Evolutionary conservation across 2,888 invertebrate species (phyloP).

Genomic region (Gortyna flavago): DNA sequence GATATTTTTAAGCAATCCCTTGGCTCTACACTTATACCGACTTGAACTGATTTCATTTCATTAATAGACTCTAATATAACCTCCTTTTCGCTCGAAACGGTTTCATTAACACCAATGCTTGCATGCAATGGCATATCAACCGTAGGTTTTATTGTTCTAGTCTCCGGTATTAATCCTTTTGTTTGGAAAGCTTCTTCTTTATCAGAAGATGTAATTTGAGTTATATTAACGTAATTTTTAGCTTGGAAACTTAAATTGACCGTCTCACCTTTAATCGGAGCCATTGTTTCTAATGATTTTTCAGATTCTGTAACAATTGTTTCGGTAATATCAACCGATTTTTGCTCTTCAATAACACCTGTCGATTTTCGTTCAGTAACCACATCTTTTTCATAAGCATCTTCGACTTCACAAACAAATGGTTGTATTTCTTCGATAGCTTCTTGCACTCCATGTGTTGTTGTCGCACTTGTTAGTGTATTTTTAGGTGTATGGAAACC

Average conservation of each 20-base stretch:
- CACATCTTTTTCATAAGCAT: conserved; percentile 61
- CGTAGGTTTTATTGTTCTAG: conserved; percentile 62
- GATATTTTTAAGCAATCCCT: conserved; percentile 77
- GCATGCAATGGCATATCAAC: conserved; percentile 71
- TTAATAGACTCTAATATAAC: conserved; percentile 61
- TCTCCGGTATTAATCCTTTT: conserved; percentile 64
- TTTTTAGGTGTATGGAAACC: conserved; percentile 72
- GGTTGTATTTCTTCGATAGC: conserved; percentile 75
- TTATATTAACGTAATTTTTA: conserved; percentile 82
- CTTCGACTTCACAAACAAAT: conserved; percentile 77
- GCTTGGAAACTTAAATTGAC: conserved; percentile 78
- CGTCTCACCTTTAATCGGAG: conserved; percentile 67
- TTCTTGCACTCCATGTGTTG: conserved; percentile 76
- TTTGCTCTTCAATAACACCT: conserved; percentile 74
- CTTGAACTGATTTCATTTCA: conserved; percentile 74
- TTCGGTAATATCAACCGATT: conserved; percentile 78
- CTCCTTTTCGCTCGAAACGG: conserved; percentile 76
- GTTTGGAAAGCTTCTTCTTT: conserved; percentile 73
- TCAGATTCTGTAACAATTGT: conserved; percentile 76
- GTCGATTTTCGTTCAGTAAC: conserved; percentile 63
- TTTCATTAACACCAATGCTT: conserved; percentile 76
- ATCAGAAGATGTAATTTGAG: conserved; percentile 82
- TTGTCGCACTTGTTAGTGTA: conserved; percentile 68
- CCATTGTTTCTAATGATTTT: conserved; percentile 61
- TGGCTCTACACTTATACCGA: conserved; percentile 84